phyloP scores from a whole-genome alignment of 2,797 vertebrate genomes.

The Chiloscyllium punctatum region DNA sequence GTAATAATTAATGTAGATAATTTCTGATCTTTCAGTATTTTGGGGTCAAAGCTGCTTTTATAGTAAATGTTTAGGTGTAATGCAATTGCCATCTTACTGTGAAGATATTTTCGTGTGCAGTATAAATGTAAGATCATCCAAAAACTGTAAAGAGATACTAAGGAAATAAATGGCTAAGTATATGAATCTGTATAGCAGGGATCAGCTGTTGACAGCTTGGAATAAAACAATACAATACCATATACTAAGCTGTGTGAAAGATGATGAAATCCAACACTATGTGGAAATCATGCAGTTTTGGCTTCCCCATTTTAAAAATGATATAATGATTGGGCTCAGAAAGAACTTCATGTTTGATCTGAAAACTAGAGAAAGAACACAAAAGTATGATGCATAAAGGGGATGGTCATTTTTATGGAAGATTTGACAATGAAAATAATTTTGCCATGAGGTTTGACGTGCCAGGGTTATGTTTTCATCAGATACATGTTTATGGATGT shows the following conservation, averaged over 20 bases:
- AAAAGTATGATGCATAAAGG: background rate
- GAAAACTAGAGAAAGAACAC: background rate
- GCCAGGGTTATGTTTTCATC: background rate
- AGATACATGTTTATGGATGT: background rate
- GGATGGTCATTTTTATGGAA: background rate
- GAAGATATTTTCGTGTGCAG: background rate
- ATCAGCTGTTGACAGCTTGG: background rate
- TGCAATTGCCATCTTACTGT: background rate
- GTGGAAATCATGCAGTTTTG: background rate
- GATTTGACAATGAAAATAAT: background rate
- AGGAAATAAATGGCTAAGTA: background rate
- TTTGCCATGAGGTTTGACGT: background rate
- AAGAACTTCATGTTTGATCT: background rate
- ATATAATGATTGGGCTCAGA: background rate
- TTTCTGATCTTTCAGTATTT: background rate
- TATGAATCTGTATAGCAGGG: background rate
- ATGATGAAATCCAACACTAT: background rate
- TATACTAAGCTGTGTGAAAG: background rate
- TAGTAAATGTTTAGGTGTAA: background rate
- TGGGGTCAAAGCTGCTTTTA: background rate
- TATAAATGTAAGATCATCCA: background rate
- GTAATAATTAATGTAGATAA: background rate
- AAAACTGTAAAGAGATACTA: background rate
- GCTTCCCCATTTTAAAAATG: background rate
- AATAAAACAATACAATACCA: background rate